phyloP scores from a whole-genome alignment of 1,140 invertebrate genomes.

The Oreohelix idahoensis region DNA sequence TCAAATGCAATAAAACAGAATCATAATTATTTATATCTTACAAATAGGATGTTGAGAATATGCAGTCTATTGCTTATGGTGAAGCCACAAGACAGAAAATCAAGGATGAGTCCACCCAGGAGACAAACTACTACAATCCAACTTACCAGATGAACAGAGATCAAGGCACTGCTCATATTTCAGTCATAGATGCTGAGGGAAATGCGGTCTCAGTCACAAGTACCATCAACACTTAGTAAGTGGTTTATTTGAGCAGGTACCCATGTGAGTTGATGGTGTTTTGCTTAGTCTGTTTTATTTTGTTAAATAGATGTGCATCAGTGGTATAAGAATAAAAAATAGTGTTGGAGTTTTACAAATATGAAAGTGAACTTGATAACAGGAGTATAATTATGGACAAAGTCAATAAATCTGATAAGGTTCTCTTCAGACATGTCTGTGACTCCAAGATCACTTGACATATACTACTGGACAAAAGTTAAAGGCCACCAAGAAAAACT shows the following conservation, averaged over 20 bases:
- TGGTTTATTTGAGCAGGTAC: no score
- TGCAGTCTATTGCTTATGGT: slow-evolving; percentile 81
- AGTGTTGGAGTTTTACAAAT: no score
- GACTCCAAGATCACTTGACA: no score
- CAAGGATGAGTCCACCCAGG: slow-evolving; percentile 80
- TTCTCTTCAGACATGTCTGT: no score
- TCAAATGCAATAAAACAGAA: no score
- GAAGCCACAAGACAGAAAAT: slow-evolving; percentile 78
- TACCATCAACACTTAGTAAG: neutral
- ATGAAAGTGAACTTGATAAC: no score
- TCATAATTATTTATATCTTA: no score
- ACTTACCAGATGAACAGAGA: slow-evolving; percentile 45
- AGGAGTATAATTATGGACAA: no score
- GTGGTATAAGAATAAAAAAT: neutral
- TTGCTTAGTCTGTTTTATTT: neutral
- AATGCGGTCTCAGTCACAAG: slow-evolving; percentile 8
- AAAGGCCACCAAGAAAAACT: no score
- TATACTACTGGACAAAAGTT: no score
- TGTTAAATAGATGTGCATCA: neutral
- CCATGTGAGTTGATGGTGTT: neutral
- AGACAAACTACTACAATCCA: slow-evolving; percentile 66
- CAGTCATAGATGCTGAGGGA: neutral
- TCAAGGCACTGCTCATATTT: slow-evolving; percentile 22
- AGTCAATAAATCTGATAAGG: no score
- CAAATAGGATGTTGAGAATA: slow-evolving; percentile 77